Conservation (phyloP, 64 coral and sea anemone species). For the Trachythela sp. region DNA sequence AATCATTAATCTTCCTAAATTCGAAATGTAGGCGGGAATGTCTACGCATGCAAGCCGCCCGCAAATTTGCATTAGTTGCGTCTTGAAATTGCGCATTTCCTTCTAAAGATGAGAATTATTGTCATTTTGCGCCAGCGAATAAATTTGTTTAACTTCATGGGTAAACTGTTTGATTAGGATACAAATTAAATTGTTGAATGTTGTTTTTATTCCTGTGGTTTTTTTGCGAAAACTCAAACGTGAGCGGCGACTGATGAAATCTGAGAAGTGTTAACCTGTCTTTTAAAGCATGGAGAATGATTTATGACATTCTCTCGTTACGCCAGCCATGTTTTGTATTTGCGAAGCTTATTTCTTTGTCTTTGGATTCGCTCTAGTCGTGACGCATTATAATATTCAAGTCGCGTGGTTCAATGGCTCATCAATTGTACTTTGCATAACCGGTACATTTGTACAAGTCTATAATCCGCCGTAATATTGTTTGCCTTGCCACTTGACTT, state of each 20-base stretch:
- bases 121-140: neutral
- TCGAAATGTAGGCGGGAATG: constrained; percentile 5
- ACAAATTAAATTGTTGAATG: neutral
- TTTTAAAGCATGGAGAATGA: neutral
- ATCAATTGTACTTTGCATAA: neutral
- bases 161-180: neutral
- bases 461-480: neutral
- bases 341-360: neutral
- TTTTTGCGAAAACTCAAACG: neutral
- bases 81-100: neutral
- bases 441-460: neutral
- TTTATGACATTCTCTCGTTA: neutral
- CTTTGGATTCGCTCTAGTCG: neutral
- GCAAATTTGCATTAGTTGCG: neutral
- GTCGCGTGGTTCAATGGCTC: neutral
- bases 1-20: neutral
- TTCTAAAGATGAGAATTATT: neutral
- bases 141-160: no score
- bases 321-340: neutral
- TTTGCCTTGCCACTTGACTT: neutral
- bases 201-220: neutral
- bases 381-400: neutral
- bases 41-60: neutral
- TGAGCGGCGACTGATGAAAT: neutral
- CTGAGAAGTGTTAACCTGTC: neutral